Percentiles rank a stretch among this genome's conserved stretches.
Evolutionary conservation across 2,113 vertebrate species (phyloP).

Genomic region (Noctilio leporinus): DNA sequence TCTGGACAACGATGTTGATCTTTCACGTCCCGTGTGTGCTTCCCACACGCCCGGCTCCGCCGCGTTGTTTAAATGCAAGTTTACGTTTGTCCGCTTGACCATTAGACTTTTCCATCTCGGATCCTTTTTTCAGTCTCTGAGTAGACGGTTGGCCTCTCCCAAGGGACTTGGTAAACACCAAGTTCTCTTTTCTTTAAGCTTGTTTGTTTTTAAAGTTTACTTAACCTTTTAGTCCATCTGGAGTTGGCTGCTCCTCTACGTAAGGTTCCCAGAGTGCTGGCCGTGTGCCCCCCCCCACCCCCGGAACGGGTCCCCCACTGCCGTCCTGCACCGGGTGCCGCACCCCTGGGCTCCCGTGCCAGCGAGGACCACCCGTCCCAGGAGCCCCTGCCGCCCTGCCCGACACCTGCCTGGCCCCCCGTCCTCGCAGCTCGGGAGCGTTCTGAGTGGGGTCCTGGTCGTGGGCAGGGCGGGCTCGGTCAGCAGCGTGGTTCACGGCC

Average conservation of each 20-base stretch:
- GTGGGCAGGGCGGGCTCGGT: no score
- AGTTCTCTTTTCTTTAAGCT: not conserved
- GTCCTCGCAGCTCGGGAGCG: not conserved
- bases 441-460: accelerated
- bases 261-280: not conserved
- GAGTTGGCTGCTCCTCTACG: not conserved
- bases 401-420: accelerated
- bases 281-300: accelerated
- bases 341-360: not conserved
- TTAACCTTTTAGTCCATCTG: not conserved
- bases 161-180: not conserved
- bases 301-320: no score
- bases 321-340: accelerated
- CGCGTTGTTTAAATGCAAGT: accelerated
- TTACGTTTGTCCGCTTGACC: no score
- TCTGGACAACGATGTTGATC: accelerated
- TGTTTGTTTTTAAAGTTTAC: not conserved
- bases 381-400: no score
- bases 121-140: not conserved
- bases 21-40: accelerated
- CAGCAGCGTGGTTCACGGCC: no score
- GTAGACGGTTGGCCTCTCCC: accelerated
- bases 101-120: not conserved
- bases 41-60: accelerated
- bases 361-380: not conserved